Base-by-base conservation (phyloP, 2,888 invertebrate species). In the Eupithecia subumbrata region DNA sequence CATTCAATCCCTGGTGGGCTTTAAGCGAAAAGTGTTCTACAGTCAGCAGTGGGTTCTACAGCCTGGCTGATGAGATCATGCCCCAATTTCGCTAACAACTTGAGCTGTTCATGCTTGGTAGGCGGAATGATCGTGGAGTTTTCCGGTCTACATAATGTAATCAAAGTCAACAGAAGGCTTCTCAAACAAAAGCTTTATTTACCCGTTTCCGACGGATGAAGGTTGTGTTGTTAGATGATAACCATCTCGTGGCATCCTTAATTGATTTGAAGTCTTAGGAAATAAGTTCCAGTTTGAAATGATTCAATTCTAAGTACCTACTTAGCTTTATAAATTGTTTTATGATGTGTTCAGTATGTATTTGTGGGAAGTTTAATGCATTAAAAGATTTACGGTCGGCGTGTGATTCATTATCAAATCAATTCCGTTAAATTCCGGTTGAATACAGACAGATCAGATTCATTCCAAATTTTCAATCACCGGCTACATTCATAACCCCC, bases 401-500 rank as follows among this genome's bases (percentile, higher is more conserved):
- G 56, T 11, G 56, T 60, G 5, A 5, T 25, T 56, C 56, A 56
- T 56, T 56, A 22, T 60, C 12, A 60, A 25, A 5, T 5, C 12
- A 60, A 60, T 60, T 60, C 5, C 25, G 1, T 60, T 25, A 14
- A 60, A 60, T 60, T 25, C 1, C 25, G 14, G 12, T 12, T 56
- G 56, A 56, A 22, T 56, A 56, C 52, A 18, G 52, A 52, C 52
- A n/a, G 52, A 52, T 52, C n/a, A n/a, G 22, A 56, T 56, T 67
- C 22, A n/a, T 68, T 68, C 25, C 11, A 25, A 45, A 22, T 45
- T 68, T 68, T 68, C 68, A 68, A 68, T 68, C 68, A 43, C 22
- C 11, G 43, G 14, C 43, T 60, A 60, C 68, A 22, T 40, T 25
- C 68, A 68, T 43, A 68, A 68, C 68, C 68, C 68, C 12, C n/a